Evolutionary conservation across 2,888 invertebrate genomes (phyloP).

Genomic region (Cataglyphis rosenhaueri): DNA sequence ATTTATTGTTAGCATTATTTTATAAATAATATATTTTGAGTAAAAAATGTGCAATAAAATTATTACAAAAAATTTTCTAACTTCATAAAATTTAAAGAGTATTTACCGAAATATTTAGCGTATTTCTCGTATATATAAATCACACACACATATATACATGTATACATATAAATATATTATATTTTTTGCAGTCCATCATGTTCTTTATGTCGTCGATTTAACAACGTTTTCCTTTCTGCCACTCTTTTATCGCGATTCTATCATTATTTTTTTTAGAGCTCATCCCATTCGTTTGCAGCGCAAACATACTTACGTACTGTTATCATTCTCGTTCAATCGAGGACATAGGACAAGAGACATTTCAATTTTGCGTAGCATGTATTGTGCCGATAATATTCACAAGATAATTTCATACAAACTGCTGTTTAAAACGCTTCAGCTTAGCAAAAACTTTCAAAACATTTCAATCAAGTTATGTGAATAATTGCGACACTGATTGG

Average conservation of each 20-base stretch:
- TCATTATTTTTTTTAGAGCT: constrained; percentile 61
- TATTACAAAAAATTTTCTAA: background rate
- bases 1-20: background rate
- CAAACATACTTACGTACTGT: constrained; percentile 63
- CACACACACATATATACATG: too few relatives aligned
- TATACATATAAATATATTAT: background rate
- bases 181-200: constrained; percentile 23
- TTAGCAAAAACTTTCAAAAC: constrained; percentile 19
- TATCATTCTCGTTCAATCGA: constrained; percentile 44
- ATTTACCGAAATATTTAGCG: background rate
- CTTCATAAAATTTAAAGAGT: background rate
- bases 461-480: constrained; percentile 42
- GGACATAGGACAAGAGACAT: constrained; percentile 39
- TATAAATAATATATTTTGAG: background rate
- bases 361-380: constrained; percentile 35
- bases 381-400: constrained; percentile 33
- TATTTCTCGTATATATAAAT: constrained; percentile 4
- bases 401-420: constrained; percentile 25
- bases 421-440: constrained; percentile 22
- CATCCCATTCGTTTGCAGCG: constrained; percentile 39
- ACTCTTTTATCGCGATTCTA: constrained; percentile 35
- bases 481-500: constrained; percentile 31
- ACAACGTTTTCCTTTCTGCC: constrained; percentile 68
- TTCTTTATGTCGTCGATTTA: constrained; percentile 53
- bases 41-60: background rate